Evolutionary conservation across 2,888 invertebrate genomes (phyloP).

Genomic region (Cheilosia vulpina): DNA sequence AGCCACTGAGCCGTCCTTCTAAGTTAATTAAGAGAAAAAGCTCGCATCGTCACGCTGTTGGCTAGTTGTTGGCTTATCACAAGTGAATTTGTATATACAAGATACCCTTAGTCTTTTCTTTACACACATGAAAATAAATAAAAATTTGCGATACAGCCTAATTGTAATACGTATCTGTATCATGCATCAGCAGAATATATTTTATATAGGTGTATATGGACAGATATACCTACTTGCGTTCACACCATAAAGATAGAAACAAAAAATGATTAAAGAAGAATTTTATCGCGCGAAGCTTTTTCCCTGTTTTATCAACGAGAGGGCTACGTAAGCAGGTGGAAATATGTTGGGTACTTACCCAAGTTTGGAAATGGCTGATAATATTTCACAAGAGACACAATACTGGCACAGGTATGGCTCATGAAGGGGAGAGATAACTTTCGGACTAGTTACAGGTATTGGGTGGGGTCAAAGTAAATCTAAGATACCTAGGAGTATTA

Average conservation of each 20-base stretch:
- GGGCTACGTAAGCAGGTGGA: slow-evolving; percentile 9
- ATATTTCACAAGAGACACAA: not conserved
- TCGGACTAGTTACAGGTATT: not conserved
- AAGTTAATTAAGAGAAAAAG: slow-evolving; percentile 54
- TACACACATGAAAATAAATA: slow-evolving; percentile 11
- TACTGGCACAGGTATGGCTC: not conserved
- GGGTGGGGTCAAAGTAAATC: not conserved
- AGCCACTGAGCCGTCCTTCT: slow-evolving; percentile 78
- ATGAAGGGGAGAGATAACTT: not conserved
- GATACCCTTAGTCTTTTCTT: slow-evolving; percentile 29
- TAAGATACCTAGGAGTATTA: not conserved
- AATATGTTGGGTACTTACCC: slow-evolving; percentile 9
- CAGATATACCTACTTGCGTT: not conserved
- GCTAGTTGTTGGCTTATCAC: slow-evolving; percentile 8
- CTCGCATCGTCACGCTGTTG: slow-evolving; percentile 22
- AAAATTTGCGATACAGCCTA: slow-evolving; percentile 23
- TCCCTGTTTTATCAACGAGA: slow-evolving; percentile 32
- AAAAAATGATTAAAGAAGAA: slow-evolving; percentile 46
- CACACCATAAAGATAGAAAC: slow-evolving; percentile 26
- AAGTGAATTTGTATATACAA: slow-evolving; percentile 13
- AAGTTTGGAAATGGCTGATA: slow-evolving; percentile 2
- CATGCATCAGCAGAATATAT: slow-evolving; percentile 37
- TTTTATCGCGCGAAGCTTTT: slow-evolving; percentile 61
- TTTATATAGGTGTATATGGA: slow-evolving; percentile 4
- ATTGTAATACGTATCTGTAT: slow-evolving; percentile 50